Conservation (phyloP, 2,113 vertebrate species). For the Coracopsis vasa region DNA sequence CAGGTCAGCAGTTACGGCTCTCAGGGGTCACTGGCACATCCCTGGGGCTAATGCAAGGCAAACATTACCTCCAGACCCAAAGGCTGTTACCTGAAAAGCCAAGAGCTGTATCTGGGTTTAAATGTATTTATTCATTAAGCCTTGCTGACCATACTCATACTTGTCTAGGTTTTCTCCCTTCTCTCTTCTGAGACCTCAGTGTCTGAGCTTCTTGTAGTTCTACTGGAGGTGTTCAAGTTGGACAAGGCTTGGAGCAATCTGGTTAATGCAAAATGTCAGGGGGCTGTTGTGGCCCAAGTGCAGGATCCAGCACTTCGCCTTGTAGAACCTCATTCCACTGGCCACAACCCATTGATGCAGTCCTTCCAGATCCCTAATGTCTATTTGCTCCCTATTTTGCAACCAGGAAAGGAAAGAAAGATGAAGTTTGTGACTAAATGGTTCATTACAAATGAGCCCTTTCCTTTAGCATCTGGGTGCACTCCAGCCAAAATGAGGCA, state of each 20-base stretch:
- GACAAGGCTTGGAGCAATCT: not conserved
- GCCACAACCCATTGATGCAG: not conserved
- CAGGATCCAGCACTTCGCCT: not conserved
- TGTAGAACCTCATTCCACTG: not conserved
- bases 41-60: not conserved
- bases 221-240: not conserved
- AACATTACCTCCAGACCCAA: not conserved
- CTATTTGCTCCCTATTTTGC: not conserved
- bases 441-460: not conserved
- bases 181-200: not conserved
- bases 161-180: not conserved
- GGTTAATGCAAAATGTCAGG: not conserved
- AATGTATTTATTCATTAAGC: not conserved
- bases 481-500: not conserved
- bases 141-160: not conserved
- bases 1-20: not conserved
- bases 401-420: not conserved
- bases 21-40: not conserved
- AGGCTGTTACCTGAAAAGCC: not conserved
- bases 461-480: not conserved
- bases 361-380: not conserved
- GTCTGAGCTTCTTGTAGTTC: not conserved
- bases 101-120: not conserved
- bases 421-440: not conserved
- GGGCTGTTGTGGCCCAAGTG: not conserved